phyloP scores from a whole-genome alignment of 92 coral and sea anemone genomes.

The Anthopleura xanthogrammica region DNA sequence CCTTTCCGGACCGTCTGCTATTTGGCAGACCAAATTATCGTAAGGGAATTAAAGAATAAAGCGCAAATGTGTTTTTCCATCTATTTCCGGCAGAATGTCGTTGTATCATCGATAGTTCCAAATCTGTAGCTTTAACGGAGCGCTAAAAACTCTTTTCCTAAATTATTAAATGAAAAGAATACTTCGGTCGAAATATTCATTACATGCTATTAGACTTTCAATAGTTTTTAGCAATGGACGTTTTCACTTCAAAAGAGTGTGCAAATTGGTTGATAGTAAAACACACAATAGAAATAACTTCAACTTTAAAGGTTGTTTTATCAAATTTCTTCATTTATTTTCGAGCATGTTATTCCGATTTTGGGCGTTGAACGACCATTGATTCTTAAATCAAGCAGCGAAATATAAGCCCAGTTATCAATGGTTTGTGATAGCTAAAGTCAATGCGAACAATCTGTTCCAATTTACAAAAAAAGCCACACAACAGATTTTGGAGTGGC shows the following conservation, averaged over 20 bases:
- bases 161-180: no score
- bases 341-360: not conserved
- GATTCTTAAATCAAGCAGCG: not conserved
- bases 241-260: no score
- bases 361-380: not conserved
- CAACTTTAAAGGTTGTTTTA: not conserved
- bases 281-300: not conserved
- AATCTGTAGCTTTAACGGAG: not conserved
- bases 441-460: constrained; percentile 24
- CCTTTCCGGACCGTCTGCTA: constrained; percentile 22
- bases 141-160: not conserved
- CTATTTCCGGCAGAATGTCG: constrained; percentile 16
- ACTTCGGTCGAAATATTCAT: no score
- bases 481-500: constrained; percentile 30
- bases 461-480: constrained; percentile 23
- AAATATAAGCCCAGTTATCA: not conserved
- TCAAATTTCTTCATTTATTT: not conserved
- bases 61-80: constrained; percentile 17
- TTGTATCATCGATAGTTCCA: not conserved
- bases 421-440: not conserved
- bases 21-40: constrained; percentile 20
- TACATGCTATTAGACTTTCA: no score
- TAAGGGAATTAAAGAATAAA: constrained; percentile 18
- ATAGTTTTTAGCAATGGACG: no score
- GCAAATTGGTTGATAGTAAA: not conserved